Evolutionary conservation across 2,888 invertebrate genomes (phyloP), one percentile per base, ranked within the genome.

Genomic region (Sclerodermus sp.): DNA sequence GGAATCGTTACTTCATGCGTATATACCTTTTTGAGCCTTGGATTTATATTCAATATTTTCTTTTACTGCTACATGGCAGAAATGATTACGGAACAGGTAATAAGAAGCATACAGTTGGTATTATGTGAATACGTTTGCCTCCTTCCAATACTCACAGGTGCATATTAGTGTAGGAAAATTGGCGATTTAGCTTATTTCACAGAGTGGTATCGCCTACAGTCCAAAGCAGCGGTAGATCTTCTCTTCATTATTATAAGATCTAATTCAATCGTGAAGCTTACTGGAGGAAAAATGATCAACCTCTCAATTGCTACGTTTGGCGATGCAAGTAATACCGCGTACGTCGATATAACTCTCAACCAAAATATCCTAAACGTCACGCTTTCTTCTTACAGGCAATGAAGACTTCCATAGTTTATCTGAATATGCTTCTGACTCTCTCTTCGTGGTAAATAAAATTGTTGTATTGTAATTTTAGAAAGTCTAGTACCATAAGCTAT

Each of bases 11-110:
- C 55, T 4, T 43, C 57, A n/a, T n/a, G n/a, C n/a, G n/a, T n/a
- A 10, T 62, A 60, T 38, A 37, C 51, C 8, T 40, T 42, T 14
- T n/a, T 49, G 31, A 42, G 59, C 13, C 1, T 59, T 31, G 51
- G 60, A 2, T 45, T 59, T 12, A 39, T 43, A 42, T 57, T 57
- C 13, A 62, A 63, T 47, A 53, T 62, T 32, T 62, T 63, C 29
- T 53, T 64, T 45, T 60, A 59, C 53, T 65, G 62, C 31, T 57
- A 60, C 14, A 53, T 64, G 29, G 63, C 63, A 1, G 60, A 65
- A 36, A 17, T 53, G 18, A 42, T 60, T 4, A 47, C 46, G 2
- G 46, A 45, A 31, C 49, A 64, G 54, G 60, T 60, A 53, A 1
- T n/a, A n/a, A n/a, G n/a, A n/a, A n/a, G n/a, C n/a, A n/a, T n/a